Percentiles rank a stretch among this genome's conserved stretches.
phyloP scores from a whole-genome alignment of 2,797 vertebrate species.

The Thalassophryne amazonica region DNA sequence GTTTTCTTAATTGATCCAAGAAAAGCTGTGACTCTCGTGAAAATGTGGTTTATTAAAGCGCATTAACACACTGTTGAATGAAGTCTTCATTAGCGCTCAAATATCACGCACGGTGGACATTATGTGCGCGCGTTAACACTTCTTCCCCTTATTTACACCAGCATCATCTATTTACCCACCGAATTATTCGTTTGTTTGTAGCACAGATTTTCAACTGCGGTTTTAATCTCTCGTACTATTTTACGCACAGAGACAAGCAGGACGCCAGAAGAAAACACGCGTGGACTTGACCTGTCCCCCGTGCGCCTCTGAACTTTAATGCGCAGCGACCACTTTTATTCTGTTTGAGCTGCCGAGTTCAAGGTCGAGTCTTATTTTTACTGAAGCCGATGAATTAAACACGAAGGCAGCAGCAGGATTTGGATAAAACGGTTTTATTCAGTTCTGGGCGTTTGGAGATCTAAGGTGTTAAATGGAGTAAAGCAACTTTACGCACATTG shows the following conservation, averaged over 20 bases:
- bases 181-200: neutral
- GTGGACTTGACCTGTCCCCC: constrained; percentile 70
- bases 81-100: too few species aligned
- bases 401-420: constrained; percentile 60
- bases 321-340: constrained; percentile 54
- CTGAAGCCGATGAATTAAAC: constrained; percentile 53
- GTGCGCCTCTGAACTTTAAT: constrained; percentile 58
- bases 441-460: constrained; percentile 76
- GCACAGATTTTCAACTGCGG: neutral
- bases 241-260: neutral
- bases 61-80: too few species aligned
- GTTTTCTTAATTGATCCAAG: too few species aligned
- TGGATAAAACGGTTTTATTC: constrained; percentile 70
- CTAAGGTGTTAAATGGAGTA: too few species aligned
- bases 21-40: too few species aligned
- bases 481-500: too few species aligned
- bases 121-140: neutral
- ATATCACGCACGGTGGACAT: too few species aligned
- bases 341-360: constrained; percentile 41
- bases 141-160: neutral
- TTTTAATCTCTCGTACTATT: neutral
- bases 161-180: neutral
- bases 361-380: constrained; percentile 69
- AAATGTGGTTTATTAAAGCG: too few species aligned
- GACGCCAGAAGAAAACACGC: constrained; percentile 16